phyloP scores from a whole-genome alignment of 2,113 vertebrate genomes.

The Andinoacara biseriatus region DNA sequence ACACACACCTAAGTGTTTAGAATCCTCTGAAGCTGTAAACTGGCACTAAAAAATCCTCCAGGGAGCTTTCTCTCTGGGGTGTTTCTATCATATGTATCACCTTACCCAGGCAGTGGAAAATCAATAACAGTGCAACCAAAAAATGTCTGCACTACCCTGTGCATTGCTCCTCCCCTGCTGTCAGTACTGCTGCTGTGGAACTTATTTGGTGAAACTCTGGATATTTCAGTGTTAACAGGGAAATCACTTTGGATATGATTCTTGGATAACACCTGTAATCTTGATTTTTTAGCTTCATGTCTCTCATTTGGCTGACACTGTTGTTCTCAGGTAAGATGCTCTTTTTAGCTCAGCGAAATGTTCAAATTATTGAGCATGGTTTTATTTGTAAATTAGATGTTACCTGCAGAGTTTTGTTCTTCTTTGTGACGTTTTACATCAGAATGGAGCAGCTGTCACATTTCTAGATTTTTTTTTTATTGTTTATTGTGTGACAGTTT shows the following conservation, averaged over 20 bases:
- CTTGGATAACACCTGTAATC: conserved; percentile 5
- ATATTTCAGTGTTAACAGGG: conserved; percentile 25
- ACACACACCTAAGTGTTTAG: not conserved
- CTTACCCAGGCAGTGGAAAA: conserved; percentile 80
- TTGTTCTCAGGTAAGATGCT: conserved; percentile 77
- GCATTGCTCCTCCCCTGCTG: conserved; percentile 15
- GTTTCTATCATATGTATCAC: conserved; percentile 72
- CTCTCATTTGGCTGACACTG: conserved; percentile 62
- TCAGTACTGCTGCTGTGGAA: not conserved
- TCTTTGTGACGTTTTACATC: not conserved
- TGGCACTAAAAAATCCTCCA: conserved; percentile 44
- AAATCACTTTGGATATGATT: not conserved
- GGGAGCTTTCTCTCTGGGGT: conserved; percentile 65
- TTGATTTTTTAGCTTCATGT: conserved; percentile 53
- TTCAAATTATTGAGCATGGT: not conserved
- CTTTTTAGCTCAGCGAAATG: not conserved
- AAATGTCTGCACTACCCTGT: conserved; percentile 41
- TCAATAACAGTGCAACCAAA: conserved; percentile 70
- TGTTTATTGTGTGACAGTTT: not conserved
- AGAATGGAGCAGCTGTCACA: conserved; percentile 1
- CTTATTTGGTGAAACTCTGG: conserved; percentile 1
- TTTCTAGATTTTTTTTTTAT: not conserved
- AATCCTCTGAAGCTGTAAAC: conserved; percentile 14
- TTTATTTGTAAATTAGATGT: not conserved
- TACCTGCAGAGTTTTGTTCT: not conserved